A percentile compares a stretch with the other conserved stretches of the same genome.
Conservation (phyloP, 2,888 invertebrate genomes). For the Apomyelois bistriatella region DNA sequence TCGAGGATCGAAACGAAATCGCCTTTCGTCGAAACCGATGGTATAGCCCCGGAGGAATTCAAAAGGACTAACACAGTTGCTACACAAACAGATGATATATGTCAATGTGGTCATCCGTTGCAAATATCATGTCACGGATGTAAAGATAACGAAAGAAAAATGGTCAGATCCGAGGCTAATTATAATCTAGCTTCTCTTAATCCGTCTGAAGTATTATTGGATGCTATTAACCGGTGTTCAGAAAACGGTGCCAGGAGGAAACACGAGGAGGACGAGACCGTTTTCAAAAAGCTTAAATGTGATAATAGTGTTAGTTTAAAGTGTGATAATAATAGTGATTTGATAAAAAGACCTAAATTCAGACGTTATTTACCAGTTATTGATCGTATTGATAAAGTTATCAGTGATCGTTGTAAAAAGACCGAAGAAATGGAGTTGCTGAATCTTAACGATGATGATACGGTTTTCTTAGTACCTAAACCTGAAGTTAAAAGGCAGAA, state of each 20-base stretch:
- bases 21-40: conserved; percentile 53
- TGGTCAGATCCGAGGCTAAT: conserved; percentile 66
- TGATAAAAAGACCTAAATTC: conserved; percentile 66
- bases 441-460: conserved; percentile 58
- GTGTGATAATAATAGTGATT: conserved; percentile 51
- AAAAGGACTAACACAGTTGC: conserved; percentile 56
- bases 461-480: conserved; percentile 54
- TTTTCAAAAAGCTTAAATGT: conserved; percentile 72
- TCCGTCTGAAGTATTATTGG: conserved; percentile 67
- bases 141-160: conserved; percentile 31
- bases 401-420: conserved; percentile 50
- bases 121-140: conserved; percentile 48
- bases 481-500: conserved; percentile 58
- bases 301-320: conserved; percentile 59
- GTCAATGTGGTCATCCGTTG: conserved; percentile 54
- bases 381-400: conserved; percentile 58
- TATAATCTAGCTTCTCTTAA: conserved; percentile 59
- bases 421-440: conserved; percentile 59
- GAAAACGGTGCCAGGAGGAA: conserved; percentile 45
- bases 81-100: conserved; percentile 69
- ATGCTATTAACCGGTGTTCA: conserved; percentile 74
- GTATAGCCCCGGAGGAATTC: conserved; percentile 47
- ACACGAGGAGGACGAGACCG: conserved; percentile 50
- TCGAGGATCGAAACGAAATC: conserved; percentile 61
- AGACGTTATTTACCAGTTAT: conserved; percentile 56